Evolutionary conservation across 2,888 invertebrate genomes (phyloP), one percentile per base, ranked within the genome.

Genomic region (Phytoseiulus persimilis): DNA sequence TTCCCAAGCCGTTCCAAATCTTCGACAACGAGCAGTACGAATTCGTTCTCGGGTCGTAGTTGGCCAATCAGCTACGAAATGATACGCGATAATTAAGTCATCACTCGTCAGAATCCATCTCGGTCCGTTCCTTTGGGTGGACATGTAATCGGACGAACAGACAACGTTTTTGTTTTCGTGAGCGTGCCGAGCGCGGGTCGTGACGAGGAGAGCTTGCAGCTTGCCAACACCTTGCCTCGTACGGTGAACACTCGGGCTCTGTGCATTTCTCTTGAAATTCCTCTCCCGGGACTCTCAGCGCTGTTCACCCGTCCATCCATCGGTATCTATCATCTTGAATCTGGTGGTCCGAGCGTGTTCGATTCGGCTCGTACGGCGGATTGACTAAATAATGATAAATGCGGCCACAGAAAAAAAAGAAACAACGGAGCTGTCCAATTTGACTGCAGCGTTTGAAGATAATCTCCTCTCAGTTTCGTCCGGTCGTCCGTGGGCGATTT

Each of bases 401-500:
- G 23, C 28, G 65, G 65, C 65, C 65, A 28, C 65, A 65, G 65
- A 65, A 65, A 28, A 65, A 28, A 65, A 65, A 65, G 65, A 65
- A 65, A 65, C 65, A 65, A 65, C 65, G 65, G 65, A 65, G 65
- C 65, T 18, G 65, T 14, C 23, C 65, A 28, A 65, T 65, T 65
- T 65, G 65, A 65, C 65, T 65, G 65, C 28, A 18, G 65, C 65
- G 11, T 65, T 65, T 65, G 11, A 23, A 65, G 65, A 65, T 65
- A 65, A 65, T 65, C 65, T 65, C 32, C 33, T n/a, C 32, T 33
- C 31, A 33, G 32, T 32, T 23, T 83, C 31, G 23, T 32, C 31
- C 31, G 84, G n/a, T 32, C 6, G 23, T 39, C 45, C 45, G 87
- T 87, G 87, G 87, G 33, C 33, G 87, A 87, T 33, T 87, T 87